A percentile compares a stretch with the other conserved stretches of the same genome.
These are phyloP conservation scores for Alentia gelatinosa DNA, from an alignment of 2,888 invertebrate genomes.

Conservation along the genomic window DNA sequence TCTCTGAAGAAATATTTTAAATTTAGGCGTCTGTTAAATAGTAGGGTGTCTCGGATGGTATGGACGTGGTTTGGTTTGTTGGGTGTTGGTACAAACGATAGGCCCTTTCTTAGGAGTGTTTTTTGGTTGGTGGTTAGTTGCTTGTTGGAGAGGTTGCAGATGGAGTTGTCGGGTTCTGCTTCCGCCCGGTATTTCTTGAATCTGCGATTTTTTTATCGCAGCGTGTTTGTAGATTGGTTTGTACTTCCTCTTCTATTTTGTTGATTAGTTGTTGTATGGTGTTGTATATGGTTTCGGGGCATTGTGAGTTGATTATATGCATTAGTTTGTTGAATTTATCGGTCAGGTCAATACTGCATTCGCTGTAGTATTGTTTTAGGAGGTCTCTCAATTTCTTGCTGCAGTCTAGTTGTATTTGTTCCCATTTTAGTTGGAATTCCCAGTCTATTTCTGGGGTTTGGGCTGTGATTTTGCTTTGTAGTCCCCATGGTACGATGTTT, in stretches of 20 bases:
- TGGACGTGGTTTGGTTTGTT: neutral
- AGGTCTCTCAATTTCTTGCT: neutral
- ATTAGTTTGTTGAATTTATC: no score
- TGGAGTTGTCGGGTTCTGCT: neutral
- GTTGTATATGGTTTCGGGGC: neutral
- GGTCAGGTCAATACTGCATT: neutral
- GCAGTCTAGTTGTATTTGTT: neutral
- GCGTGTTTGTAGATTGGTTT: neutral
- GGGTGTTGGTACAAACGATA: neutral
- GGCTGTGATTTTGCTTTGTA: neutral
- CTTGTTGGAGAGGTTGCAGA: neutral
- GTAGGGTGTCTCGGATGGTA: neutral
- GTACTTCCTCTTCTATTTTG: neutral
- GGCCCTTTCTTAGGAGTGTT: neutral
- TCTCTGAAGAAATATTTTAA: neutral
- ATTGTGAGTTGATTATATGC: neutral
- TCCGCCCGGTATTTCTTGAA: neutral
- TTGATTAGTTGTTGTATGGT: neutral
- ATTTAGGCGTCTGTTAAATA: neutral
- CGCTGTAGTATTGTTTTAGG: neutral
- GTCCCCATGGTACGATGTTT: neutral
- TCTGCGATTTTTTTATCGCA: neutral
- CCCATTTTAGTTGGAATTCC: neutral
- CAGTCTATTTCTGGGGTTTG: neutral
- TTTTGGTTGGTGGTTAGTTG: neutral